A percentile compares a stretch with the other conserved stretches of the same genome.
phyloP scores from a whole-genome alignment of 2,888 invertebrate genomes.

The Lasioglossum oenotherae region DNA sequence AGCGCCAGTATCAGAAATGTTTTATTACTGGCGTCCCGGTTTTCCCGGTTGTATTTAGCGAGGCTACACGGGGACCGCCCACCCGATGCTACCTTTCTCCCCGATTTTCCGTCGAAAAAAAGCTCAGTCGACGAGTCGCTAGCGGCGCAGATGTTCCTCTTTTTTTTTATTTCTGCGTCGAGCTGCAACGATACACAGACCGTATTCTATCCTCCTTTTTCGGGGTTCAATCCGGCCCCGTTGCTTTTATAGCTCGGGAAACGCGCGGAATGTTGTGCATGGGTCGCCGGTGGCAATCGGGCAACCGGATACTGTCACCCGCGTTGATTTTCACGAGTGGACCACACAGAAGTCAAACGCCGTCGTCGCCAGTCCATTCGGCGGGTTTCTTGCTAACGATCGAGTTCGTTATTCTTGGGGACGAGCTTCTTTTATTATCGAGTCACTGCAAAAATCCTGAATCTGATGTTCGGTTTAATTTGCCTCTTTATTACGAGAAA shows the following conservation, averaged over 20 bases:
- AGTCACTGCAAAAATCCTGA: neutral
- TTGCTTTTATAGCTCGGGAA: constrained; percentile 17
- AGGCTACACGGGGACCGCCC: neutral
- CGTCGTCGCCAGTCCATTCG: constrained; percentile 7
- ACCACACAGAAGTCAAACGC: constrained; percentile 8
- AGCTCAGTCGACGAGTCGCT: constrained; percentile 38
- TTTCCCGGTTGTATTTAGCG: constrained; percentile 22
- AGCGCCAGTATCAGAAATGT: constrained; percentile 24
- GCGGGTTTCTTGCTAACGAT: neutral
- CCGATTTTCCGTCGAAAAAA: constrained; percentile 28
- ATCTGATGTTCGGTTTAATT: too few species aligned
- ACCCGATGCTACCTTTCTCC: neutral
- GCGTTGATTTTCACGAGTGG: constrained; percentile 48
- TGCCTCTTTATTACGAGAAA: too few species aligned
- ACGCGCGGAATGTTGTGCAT: constrained; percentile 40
- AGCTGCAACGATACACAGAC: neutral
- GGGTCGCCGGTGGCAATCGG: constrained; percentile 48
- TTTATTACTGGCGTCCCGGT: constrained; percentile 20
- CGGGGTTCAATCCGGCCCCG: constrained; percentile 20
- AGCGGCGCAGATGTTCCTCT: neutral
- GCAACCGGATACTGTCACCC: constrained; percentile 37
- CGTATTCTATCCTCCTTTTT: constrained; percentile 2
- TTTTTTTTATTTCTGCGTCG: neutral
- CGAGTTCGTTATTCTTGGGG: neutral
- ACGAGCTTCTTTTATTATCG: neutral